Percentiles rank a stretch among this genome's conserved stretches.
phyloP scores from a whole-genome alignment of 2,888 invertebrate genomes.

The Xestia xanthographa region DNA sequence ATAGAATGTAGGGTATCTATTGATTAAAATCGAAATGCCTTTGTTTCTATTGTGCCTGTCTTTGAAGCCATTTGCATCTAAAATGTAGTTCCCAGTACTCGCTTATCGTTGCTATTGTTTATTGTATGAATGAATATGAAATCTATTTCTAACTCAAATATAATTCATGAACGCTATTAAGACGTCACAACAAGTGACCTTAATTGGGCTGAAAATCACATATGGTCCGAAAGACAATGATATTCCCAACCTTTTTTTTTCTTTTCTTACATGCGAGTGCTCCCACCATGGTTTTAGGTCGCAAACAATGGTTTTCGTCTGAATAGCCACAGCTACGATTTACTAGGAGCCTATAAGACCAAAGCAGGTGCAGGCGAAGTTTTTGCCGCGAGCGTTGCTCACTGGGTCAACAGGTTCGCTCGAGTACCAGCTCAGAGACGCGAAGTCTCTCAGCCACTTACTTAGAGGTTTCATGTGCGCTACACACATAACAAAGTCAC shows the following conservation, averaged over 20 bases:
- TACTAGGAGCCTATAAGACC: constrained; percentile 74
- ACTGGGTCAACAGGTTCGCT: constrained; percentile 88
- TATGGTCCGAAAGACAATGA: constrained; percentile 51
- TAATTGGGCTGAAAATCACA: constrained; percentile 51
- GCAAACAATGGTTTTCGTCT: constrained; percentile 77
- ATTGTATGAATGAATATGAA: constrained; percentile 40
- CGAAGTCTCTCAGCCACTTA: constrained; percentile 84
- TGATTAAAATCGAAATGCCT: constrained; percentile 68
- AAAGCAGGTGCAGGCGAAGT: constrained; percentile 81
- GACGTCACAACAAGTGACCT: constrained; percentile 52
- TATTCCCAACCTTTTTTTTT: constrained; percentile 53
- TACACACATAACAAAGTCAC: constrained; percentile 66
- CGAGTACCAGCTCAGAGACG: constrained; percentile 81
- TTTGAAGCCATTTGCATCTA: constrained; percentile 51
- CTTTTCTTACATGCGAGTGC: constrained; percentile 61
- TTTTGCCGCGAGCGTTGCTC: constrained; percentile 82
- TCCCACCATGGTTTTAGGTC: constrained; percentile 72
- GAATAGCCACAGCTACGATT: constrained; percentile 72
- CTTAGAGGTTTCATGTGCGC: constrained; percentile 79
- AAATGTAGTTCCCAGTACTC: constrained; percentile 48
- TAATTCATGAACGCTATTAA: constrained; percentile 43
- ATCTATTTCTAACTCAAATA: constrained; percentile 36
- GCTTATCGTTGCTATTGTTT: constrained; percentile 56
- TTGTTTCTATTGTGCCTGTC: constrained; percentile 67
- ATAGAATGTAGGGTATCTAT: constrained; percentile 67